Evolutionary conservation across 2,113 vertebrate genomes (phyloP).

Genomic region (Anthoscopus minutus): DNA sequence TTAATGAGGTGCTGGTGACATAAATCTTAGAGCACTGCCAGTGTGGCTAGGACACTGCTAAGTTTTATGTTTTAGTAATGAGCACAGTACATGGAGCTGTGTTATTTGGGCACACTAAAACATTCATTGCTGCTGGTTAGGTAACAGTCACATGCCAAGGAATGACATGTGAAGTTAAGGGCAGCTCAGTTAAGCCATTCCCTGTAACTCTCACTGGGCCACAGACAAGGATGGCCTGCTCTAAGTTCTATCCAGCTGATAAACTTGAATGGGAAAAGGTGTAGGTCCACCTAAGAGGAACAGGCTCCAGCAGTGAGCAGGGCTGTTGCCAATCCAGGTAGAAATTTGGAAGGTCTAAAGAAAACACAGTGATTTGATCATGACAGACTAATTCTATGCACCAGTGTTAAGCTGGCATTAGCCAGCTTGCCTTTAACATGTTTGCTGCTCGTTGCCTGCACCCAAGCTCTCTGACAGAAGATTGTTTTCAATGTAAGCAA

Average conservation of each 20-base stretch:
- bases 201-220: background rate
- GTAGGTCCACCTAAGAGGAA: background rate
- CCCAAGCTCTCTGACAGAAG: background rate
- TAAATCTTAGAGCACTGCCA: background rate
- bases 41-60: background rate
- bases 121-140: constrained; percentile 1
- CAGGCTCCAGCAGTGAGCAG: background rate
- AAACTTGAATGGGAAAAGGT: background rate
- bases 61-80: constrained; percentile 13
- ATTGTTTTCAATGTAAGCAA: background rate
- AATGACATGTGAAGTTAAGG: background rate
- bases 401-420: background rate
- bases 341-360: background rate
- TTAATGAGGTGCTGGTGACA: background rate
- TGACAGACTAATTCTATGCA: background rate
- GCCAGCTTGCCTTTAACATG: background rate
- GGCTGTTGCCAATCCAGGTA: background rate
- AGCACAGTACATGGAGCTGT: background rate
- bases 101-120: background rate
- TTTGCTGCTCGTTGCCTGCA: background rate
- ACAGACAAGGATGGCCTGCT: background rate
- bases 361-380: background rate
- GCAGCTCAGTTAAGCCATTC: background rate
- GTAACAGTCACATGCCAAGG: background rate
- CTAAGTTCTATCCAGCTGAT: background rate